Evolutionary conservation across 2,797 vertebrate genomes (phyloP).

Genomic region (Urocyon cinereoargenteus): DNA sequence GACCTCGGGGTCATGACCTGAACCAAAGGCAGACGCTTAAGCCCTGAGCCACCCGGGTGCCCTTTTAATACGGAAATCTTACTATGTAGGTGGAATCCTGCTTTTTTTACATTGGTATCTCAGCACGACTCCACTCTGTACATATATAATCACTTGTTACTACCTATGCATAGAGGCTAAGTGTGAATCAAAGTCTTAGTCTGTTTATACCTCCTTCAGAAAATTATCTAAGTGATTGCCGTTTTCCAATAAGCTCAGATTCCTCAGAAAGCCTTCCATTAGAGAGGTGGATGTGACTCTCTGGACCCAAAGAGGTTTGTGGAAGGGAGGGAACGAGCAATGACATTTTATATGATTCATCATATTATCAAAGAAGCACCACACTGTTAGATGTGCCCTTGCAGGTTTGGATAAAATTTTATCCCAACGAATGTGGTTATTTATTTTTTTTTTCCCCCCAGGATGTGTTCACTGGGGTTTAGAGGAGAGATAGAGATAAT

Average conservation of each 20-base stretch:
- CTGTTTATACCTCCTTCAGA: not conserved
- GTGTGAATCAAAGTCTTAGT: not conserved
- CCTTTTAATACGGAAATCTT: not conserved
- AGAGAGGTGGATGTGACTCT: not conserved
- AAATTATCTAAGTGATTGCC: not conserved
- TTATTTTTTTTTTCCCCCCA: too few species aligned
- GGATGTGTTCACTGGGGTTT: conserved; percentile 56
- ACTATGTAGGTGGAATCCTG: not conserved
- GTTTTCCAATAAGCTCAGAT: not conserved
- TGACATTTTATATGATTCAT: conserved; percentile 33
- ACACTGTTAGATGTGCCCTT: conserved; percentile 44
- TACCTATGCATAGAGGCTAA: not conserved
- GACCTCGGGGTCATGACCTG: too few species aligned
- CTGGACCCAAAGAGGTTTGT: not conserved
- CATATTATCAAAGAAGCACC: conserved; percentile 33
- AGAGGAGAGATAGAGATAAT: conserved; percentile 70
- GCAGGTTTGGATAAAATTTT: conserved; percentile 62
- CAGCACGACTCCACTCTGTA: not conserved
- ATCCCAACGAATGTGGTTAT: conserved; percentile 38
- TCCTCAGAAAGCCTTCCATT: not conserved
- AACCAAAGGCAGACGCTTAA: too few species aligned
- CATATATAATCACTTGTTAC: not conserved
- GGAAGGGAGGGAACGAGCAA: conserved; percentile 1
- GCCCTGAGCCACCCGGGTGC: too few species aligned
- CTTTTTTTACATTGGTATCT: not conserved